A percentile compares a stretch with the other conserved stretches of the same genome.
Conservation (phyloP, 2,797 vertebrate genomes). For the Crypturellus tataupa region DNA sequence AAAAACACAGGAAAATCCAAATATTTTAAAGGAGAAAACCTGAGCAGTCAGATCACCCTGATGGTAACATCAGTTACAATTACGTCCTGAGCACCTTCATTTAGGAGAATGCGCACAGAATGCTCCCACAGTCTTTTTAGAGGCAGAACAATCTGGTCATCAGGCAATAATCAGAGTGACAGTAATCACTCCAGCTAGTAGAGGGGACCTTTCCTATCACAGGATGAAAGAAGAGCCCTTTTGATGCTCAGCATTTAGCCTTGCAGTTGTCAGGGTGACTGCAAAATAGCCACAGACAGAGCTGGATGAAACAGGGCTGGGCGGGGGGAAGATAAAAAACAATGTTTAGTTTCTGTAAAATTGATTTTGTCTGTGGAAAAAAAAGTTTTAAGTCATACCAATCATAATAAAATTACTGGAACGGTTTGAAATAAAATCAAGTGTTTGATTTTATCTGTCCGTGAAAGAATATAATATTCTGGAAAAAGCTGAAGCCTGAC, state of each 20-base stretch:
- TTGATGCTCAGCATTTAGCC: conserved; percentile 16
- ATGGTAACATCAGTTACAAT: neutral
- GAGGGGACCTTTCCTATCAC: neutral
- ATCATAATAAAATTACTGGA: neutral
- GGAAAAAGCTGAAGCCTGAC: neutral
- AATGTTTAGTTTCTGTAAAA: neutral
- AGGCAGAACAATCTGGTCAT: conserved; percentile 37
- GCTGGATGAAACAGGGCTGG: neutral
- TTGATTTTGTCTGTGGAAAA: neutral
- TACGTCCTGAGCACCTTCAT: neutral
- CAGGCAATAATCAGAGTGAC: conserved; percentile 43
- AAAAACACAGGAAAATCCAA: neutral
- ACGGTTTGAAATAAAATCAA: neutral
- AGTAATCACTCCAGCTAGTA: conserved; percentile 16
- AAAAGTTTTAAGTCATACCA: neutral
- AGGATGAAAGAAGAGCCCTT: neutral
- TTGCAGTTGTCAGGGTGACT: conserved; percentile 43
- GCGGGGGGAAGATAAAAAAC: neutral
- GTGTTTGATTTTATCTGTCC: neutral
- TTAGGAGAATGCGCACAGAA: neutral
- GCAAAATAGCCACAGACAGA: neutral
- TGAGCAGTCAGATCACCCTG: neutral
- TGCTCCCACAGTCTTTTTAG: neutral
- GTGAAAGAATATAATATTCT: neutral
- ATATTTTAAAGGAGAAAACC: neutral